Percentiles rank a stretch among this genome's conserved stretches.
phyloP scores from a whole-genome alignment of 53 echinoderm and acorn worm species.

The Holothuria scabra region DNA sequence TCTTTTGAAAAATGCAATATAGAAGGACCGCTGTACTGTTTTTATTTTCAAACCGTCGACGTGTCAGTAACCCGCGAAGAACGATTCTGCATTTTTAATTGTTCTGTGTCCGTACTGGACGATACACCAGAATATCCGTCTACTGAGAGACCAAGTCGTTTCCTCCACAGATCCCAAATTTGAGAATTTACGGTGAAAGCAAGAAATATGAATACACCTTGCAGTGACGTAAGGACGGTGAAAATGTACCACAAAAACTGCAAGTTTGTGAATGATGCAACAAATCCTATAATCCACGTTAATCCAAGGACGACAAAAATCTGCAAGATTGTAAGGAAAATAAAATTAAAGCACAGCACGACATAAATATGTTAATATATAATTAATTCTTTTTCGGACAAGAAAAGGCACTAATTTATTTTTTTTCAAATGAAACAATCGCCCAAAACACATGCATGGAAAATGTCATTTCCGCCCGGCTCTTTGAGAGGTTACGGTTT shows the following conservation, averaged over 20 bases:
- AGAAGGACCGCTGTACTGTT: no score
- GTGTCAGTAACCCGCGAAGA: slow-evolving; percentile 16
- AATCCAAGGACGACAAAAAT: slow-evolving; percentile 37
- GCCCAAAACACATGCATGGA: no score
- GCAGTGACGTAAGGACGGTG: slow-evolving; percentile 23
- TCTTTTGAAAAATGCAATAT: no score
- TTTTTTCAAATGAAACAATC: no score
- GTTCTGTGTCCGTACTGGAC: background rate
- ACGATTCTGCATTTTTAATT: background rate
- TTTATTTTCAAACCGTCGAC: background rate
- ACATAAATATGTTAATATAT: no score
- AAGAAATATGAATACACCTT: slow-evolving; percentile 40
- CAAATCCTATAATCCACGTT: slow-evolving; percentile 28
- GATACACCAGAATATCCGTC: slow-evolving; percentile 20
- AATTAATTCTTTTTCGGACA: no score
- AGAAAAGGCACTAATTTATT: no score
- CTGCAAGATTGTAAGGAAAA: background rate
- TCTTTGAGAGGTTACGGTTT: no score
- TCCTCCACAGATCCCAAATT: slow-evolving; percentile 34
- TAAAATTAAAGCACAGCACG: background rate
- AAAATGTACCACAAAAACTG: slow-evolving; percentile 26
- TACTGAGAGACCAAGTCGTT: background rate
- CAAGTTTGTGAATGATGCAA: background rate
- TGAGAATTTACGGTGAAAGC: slow-evolving; percentile 43
- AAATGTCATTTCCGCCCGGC: no score